Evolutionary conservation across 2,797 vertebrate genomes (phyloP).

Genomic region (Smutsia gigantea): DNA sequence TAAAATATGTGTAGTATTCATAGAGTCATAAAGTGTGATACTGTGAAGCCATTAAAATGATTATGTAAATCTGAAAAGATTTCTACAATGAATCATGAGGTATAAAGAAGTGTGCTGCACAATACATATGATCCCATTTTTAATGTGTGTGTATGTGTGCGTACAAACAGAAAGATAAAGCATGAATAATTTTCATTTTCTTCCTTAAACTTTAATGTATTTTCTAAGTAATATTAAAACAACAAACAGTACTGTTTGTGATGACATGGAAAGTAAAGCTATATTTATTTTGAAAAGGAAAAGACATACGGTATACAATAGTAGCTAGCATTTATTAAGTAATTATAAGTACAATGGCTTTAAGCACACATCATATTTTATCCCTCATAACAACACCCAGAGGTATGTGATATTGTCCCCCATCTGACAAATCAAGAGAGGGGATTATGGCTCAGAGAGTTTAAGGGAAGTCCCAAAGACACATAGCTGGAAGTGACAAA

Average conservation of each 20-base stretch:
- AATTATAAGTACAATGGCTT: slow-evolving; percentile 9
- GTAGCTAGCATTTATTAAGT: slow-evolving; percentile 32
- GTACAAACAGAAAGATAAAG: slow-evolving; percentile 18
- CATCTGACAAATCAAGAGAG: not conserved
- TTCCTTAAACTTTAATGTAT: slow-evolving; percentile 15
- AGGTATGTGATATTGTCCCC: not conserved
- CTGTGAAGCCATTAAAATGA: slow-evolving; percentile 21
- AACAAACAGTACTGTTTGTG: slow-evolving; percentile 38
- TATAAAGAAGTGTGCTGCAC: slow-evolving; percentile 10
- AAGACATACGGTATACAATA: not conserved
- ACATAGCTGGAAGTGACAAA: slow-evolving; percentile 22
- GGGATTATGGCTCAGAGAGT: not conserved
- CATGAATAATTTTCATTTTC: slow-evolving; percentile 2
- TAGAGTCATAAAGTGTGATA: slow-evolving; percentile 45
- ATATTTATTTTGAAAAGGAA: slow-evolving; percentile 49
- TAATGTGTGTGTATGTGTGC: not conserved
- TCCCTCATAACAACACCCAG: not conserved
- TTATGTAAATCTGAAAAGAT: slow-evolving; percentile 10
- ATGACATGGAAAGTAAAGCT: not conserved
- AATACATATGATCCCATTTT: slow-evolving; percentile 4
- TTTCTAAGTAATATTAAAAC: slow-evolving; percentile 42
- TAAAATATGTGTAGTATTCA: slow-evolving; percentile 26
- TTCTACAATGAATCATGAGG: not conserved
- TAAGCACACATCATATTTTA: slow-evolving; percentile 39
- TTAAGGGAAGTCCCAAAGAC: slow-evolving; percentile 20